Evolutionary conservation across 2,113 vertebrate species (phyloP).

Genomic region (Strix uralensis): DNA sequence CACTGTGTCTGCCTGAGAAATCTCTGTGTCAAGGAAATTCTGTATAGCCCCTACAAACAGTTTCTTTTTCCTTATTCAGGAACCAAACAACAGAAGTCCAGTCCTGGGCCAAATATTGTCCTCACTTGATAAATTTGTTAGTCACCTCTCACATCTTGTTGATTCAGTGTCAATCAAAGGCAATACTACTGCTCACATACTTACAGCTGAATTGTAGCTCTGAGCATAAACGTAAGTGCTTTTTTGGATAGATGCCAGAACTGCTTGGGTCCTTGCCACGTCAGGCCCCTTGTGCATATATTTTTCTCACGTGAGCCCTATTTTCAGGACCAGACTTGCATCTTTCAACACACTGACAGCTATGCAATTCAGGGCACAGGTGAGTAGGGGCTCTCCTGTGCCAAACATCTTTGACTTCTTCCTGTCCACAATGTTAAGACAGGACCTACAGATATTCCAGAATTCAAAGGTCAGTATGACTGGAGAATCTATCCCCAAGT

Average conservation of each 20-base stretch:
- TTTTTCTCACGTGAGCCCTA: neutral
- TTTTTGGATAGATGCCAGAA: conserved; percentile 34
- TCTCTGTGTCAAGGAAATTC: neutral
- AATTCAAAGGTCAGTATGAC: neutral
- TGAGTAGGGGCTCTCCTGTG: neutral
- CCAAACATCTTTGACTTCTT: neutral
- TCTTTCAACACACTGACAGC: neutral
- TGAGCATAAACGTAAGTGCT: neutral
- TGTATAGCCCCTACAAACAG: neutral
- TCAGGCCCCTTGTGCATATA: conserved; percentile 4
- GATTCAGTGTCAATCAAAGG: conserved; percentile 52
- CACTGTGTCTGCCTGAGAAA: neutral
- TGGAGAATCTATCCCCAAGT: neutral
- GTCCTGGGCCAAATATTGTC: conserved; percentile 21
- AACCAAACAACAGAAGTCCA: neutral
- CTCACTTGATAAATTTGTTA: conserved; percentile 39
- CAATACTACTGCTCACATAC: neutral
- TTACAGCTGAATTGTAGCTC: conserved; percentile 31
- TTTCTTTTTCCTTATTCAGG: conserved; percentile 3
- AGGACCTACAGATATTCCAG: neutral
- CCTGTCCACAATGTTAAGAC: neutral
- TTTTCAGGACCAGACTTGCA: conserved; percentile 23
- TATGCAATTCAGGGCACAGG: neutral
- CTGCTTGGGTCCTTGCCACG: conserved; percentile 26
- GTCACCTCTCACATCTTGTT: conserved; percentile 35